Percentiles rank a stretch among this genome's conserved stretches.
phyloP scores from a whole-genome alignment of 2,888 invertebrate genomes.

The Ectemnius lituratus region DNA sequence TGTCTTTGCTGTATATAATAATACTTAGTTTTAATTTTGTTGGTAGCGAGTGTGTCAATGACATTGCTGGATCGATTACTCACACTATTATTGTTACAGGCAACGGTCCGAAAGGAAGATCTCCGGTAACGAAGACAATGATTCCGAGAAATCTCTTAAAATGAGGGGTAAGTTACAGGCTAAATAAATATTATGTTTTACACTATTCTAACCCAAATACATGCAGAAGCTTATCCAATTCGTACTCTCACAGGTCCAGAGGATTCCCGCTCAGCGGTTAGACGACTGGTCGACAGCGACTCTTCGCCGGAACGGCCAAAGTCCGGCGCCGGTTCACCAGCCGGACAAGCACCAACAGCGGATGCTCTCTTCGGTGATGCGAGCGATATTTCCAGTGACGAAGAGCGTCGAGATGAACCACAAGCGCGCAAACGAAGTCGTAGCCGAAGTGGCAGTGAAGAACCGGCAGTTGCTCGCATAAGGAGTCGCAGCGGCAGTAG shows the following conservation, averaged over 20 bases:
- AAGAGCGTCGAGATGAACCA: constrained; percentile 80
- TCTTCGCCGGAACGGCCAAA: constrained; percentile 80
- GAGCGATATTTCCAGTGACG: constrained; percentile 94
- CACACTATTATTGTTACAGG: constrained; percentile 11
- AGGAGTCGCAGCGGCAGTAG: constrained; percentile 74
- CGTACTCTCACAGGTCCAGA: background rate
- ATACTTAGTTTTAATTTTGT: too few species aligned
- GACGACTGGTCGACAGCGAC: constrained; percentile 83
- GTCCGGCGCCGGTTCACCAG: constrained; percentile 68
- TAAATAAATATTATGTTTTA: background rate
- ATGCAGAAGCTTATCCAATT: too few species aligned
- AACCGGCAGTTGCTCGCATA: constrained; percentile 78
- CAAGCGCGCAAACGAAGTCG: constrained; percentile 75
- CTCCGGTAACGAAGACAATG: constrained; percentile 67
- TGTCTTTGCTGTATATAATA: too few species aligned
- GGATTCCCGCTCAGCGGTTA: constrained; percentile 39
- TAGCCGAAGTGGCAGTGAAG: constrained; percentile 80
- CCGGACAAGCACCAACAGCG: constrained; percentile 82
- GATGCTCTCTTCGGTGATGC: constrained; percentile 96
- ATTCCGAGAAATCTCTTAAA: constrained; percentile 66
- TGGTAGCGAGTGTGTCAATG: too few species aligned
- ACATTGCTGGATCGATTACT: constrained; percentile 49
- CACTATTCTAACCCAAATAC: too few species aligned
- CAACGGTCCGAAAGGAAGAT: constrained; percentile 57
- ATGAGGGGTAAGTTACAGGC: constrained; percentile 55